These are phyloP conservation scores for Pollimyrus isidori DNA, from an alignment of 2,113 vertebrate species.

Conservation along the genomic window DNA sequence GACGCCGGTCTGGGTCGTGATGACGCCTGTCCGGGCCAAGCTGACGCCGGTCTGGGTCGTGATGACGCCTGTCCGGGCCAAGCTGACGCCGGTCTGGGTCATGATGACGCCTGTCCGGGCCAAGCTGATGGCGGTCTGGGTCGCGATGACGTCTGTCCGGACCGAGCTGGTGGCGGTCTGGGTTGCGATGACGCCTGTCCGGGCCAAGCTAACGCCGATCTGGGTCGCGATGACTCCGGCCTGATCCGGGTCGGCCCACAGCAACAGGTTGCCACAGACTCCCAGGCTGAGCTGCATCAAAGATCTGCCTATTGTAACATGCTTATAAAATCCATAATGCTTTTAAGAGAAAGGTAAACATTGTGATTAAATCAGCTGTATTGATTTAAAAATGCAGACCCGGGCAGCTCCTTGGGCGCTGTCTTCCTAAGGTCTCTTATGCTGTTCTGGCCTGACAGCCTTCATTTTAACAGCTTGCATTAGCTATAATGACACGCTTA, in stretches of 20 bases:
- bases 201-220: too few relatives aligned
- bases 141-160: too few relatives aligned
- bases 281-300: slow-evolving; percentile 34
- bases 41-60: too few relatives aligned
- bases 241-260: background rate
- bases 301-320: slow-evolving; percentile 46
- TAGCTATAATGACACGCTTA: slow-evolving; percentile 27
- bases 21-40: too few relatives aligned
- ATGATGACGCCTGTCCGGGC: too few relatives aligned
- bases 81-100: too few relatives aligned
- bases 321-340: slow-evolving; percentile 46
- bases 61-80: too few relatives aligned
- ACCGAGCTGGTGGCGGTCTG: too few relatives aligned
- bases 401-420: slow-evolving; percentile 31
- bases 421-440: slow-evolving; percentile 35
- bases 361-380: slow-evolving; percentile 48
- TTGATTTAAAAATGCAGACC: slow-evolving; percentile 52
- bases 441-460: slow-evolving; percentile 19
- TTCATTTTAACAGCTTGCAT: slow-evolving; percentile 34
- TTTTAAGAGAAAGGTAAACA: slow-evolving; percentile 45
- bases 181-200: too few relatives aligned
- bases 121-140: too few relatives aligned
- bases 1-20: too few relatives aligned
- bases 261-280: slow-evolving; percentile 47
- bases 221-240: too few relatives aligned